phyloP scores from a whole-genome alignment of 2,797 vertebrate genomes.

The Helarctos malayanus region DNA sequence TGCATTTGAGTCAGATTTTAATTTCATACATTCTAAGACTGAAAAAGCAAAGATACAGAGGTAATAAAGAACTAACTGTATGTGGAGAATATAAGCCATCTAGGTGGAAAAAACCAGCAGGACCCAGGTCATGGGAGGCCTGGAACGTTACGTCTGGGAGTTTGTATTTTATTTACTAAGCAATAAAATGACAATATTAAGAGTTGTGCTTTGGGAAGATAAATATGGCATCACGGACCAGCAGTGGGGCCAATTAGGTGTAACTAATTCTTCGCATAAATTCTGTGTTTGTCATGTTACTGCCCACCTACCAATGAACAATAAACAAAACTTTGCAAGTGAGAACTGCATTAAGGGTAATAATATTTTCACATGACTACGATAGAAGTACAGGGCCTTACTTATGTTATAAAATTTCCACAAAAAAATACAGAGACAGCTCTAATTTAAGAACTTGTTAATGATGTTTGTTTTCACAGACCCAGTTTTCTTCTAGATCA shows the following conservation, averaged over 20 bases:
- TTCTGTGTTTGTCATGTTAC: neutral
- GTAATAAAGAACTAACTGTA: neutral
- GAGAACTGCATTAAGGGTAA: neutral
- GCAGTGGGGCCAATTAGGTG: neutral
- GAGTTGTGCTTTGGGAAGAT: constrained; percentile 16
- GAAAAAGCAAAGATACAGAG: neutral
- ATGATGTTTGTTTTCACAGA: neutral
- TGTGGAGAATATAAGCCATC: neutral
- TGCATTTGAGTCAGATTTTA: neutral
- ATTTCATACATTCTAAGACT: neutral
- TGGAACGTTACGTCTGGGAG: neutral
- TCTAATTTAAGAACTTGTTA: constrained; percentile 38
- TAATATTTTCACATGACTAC: neutral
- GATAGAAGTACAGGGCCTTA: constrained; percentile 1
- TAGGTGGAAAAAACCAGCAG: neutral
- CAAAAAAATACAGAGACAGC: neutral
- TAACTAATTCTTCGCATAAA: constrained; percentile 21
- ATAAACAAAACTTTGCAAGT: neutral
- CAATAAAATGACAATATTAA: constrained; percentile 57
- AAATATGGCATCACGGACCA: neutral
- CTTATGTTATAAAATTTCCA: neutral
- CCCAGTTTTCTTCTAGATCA: constrained; percentile 2
- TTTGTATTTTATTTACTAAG: constrained; percentile 27
- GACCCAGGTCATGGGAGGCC: neutral
- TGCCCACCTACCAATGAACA: neutral